phyloP scores from a whole-genome alignment of 2,113 vertebrate genomes.

The Hypocryptadius cinnamomeus region DNA sequence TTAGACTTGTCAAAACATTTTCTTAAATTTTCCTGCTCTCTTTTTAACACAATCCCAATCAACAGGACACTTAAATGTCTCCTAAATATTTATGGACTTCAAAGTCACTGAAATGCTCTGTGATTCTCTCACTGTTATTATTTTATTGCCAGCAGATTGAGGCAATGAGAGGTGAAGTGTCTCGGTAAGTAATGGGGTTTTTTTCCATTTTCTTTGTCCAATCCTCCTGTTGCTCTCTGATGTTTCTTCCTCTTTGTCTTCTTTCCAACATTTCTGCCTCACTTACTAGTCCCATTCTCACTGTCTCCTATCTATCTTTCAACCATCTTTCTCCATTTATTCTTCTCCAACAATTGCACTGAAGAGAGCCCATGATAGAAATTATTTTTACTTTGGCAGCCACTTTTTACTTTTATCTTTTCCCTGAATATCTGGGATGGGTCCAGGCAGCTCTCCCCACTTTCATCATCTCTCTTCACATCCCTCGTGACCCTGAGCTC shows the following conservation, averaged over 20 bases:
- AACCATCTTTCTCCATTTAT: conserved; percentile 19
- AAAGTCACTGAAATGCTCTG: not conserved
- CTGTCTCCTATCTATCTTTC: not conserved
- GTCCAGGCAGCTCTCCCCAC: conserved; percentile 7
- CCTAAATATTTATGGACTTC: conserved; percentile 21
- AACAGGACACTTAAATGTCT: not conserved
- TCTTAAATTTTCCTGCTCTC: not conserved
- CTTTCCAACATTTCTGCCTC: not conserved
- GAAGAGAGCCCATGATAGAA: not conserved
- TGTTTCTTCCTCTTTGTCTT: not conserved
- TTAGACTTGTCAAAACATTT: not conserved
- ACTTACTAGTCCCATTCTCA: not conserved
- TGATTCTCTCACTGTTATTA: not conserved
- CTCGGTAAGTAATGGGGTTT: not conserved
- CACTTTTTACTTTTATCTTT: conserved; percentile 38
- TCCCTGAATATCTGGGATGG: conserved; percentile 7
- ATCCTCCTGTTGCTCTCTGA: not conserved
- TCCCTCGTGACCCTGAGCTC: not conserved
- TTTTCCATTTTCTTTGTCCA: not conserved
- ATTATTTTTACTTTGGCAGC: conserved; percentile 5
- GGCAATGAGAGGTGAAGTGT: not conserved
- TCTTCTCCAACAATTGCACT: not conserved
- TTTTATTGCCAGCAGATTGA: not conserved
- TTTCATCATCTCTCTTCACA: not conserved
- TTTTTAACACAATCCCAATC: not conserved